phyloP scores from a whole-genome alignment of 1,140 invertebrate genomes.

The Drosophila insularis region DNA sequence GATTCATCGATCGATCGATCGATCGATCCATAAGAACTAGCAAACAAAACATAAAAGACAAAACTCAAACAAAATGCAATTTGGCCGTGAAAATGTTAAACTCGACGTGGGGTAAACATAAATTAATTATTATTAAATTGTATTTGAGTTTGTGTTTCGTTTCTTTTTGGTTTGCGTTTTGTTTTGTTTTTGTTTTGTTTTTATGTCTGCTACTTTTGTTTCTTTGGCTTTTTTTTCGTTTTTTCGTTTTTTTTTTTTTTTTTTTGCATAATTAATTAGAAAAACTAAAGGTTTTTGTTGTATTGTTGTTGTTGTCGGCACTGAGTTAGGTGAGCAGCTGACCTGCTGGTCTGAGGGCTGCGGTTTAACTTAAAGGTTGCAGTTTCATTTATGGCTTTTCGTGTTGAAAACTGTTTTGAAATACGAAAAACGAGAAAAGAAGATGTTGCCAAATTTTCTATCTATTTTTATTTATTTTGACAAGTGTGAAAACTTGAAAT shows the following conservation, averaged over 20 bases:
- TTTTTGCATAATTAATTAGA: slow-evolving; percentile 7
- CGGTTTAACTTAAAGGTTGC: slow-evolving; percentile 3
- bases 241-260: slow-evolving; percentile 24
- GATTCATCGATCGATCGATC: no score
- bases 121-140: slow-evolving; percentile 72
- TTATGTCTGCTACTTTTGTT: slow-evolving; percentile 4
- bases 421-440: background rate
- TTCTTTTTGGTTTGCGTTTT: background rate
- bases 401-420: background rate
- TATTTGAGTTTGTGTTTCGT: slow-evolving; percentile 38
- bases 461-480: background rate
- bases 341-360: background rate
- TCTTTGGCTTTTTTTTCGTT: slow-evolving; percentile 37
- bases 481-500: background rate
- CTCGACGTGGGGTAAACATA: slow-evolving; percentile 65
- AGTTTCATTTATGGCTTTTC: background rate
- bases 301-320: background rate
- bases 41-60: slow-evolving; percentile 31
- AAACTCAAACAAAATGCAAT: slow-evolving; percentile 59
- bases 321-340: background rate
- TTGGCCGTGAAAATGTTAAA: slow-evolving; percentile 64
- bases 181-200: slow-evolving; percentile 29
- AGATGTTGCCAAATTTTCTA: background rate
- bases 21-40: slow-evolving; percentile 18
- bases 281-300: slow-evolving; percentile 3